Base-by-base conservation (phyloP, 2,888 invertebrate genomes). In the Cantharis lateralis region DNA sequence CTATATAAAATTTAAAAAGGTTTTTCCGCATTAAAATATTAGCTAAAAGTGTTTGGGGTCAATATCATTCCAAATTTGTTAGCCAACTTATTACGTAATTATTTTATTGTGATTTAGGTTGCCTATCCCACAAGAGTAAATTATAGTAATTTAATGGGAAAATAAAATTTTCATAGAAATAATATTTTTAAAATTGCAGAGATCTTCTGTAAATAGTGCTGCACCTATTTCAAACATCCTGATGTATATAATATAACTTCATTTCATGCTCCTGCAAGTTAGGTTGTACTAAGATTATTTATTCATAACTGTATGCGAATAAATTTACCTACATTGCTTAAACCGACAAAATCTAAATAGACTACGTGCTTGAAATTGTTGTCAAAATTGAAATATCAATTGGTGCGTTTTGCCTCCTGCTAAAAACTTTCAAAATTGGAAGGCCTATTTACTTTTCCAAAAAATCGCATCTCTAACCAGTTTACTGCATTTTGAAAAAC, bases 331-430 rank as follows among this genome's bases (percentile, higher is more conserved):
- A 70, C 62, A 74, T 76, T 72, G 68, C 68, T 62, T 70, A 68
- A 74, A 74, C 68, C 74, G 62, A 62, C 61, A 77, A 74, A 61
- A 74, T 74, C 74, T 77, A 72, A 68, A 71, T 77, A 64, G 68
- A 74, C 71, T 77, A 77, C 70, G 76, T 73, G 73, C 73, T 71
- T 73, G 68, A 73, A 74, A 77, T 77, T 77, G 71, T 74, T 77
- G 73, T 74, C n/a, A 48, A n/a, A 48, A 48, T 48, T 48, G 48
- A 48, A 48, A 48, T 48, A 48, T 48, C 48, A n/a, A 48, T 48
- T 48, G 48, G n/a, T 48, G 48, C 48, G 48, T 48, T 48, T n/a
- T 48, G 48, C 48, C n/a, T 7, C 7, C 2, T n/a, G n/a, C n/a
- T 48, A 48, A 48, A 48, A 48, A n/a, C n/a, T n/a, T 48, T 5